Percentiles rank a stretch among this genome's conserved stretches.
These are phyloP conservation scores for Sebastes cheni DNA, from an alignment of 2,797 vertebrate genomes.

Conservation along the genomic window DNA sequence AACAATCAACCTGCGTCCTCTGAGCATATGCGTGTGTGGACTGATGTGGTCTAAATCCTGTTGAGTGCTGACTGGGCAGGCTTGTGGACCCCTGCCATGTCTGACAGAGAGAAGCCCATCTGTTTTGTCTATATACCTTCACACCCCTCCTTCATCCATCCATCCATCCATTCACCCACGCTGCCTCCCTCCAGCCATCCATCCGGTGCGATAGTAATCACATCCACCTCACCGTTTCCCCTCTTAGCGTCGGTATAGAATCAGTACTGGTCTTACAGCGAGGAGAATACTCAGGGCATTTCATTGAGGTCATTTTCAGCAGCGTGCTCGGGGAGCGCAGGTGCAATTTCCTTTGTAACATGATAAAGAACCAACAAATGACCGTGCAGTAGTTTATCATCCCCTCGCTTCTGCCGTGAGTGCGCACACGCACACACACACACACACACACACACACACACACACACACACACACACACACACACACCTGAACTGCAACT, in stretches of 20 bases:
- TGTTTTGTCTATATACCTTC: conserved; percentile 35
- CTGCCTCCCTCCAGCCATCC: not conserved
- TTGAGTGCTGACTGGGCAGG: conserved; percentile 21
- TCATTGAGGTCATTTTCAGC: conserved; percentile 33
- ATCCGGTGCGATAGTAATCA: conserved; percentile 1
- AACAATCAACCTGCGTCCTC: conserved; percentile 46
- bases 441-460: not conserved
- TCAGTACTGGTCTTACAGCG: conserved; percentile 1
- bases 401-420: not conserved
- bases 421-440: not conserved
- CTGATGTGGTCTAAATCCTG: conserved; percentile 20
- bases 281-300: conserved; percentile 25
- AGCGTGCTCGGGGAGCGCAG: not conserved
- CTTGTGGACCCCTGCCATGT: conserved; percentile 2
- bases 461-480: too few relatives aligned
- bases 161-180: not conserved
- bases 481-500: conserved; percentile 56
- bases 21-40: not conserved
- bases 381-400: conserved; percentile 8
- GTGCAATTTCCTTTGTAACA: conserved; percentile 28
- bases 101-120: conserved; percentile 47
- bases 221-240: not conserved
- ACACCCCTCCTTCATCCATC: conserved; percentile 5
- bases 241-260: not conserved
- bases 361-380: conserved; percentile 20